Evolutionary conservation across 2,797 vertebrate genomes (phyloP), one percentile per base, ranked within the genome.

Genomic region (Taeniopygia guttata): DNA sequence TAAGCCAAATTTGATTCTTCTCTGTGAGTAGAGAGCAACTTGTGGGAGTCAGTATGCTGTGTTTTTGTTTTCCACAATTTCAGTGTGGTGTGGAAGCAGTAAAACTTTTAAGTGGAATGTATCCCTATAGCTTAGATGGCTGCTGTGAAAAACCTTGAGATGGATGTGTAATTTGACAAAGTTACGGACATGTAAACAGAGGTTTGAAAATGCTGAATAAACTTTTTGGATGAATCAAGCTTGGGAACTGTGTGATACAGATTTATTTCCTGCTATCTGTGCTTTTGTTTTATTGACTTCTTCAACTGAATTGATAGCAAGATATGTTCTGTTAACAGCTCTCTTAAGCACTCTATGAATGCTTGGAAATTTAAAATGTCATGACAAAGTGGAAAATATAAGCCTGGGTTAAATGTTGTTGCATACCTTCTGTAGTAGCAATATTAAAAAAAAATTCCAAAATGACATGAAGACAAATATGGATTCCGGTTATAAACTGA

Each of bases 101-200:
- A 46, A 45, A 43, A 48, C 36, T 84, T 81, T 16, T 16, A 10
- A 69, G 29, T 48, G 30, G 10, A 42, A 11, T 67, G 5, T 58
- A 34, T 48, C 18, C 10, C 46, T 30, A 5, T 76, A 16, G 23
- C 20, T 88, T 86, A 43, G 36, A 8, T 70, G 40, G 11, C 19
- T 55, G 36, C 40, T 70, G 10, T 67, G 36, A 36, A 59, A 62
- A 70, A 23, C 11, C 36, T 59, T 38, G 5, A 27, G 59, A 8
- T 55, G 29, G 10, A 25, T 54, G 16, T 0, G 0, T 67, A 54
- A 15, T 17, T 63, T 70, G 40, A 12, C 7, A 14, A 18, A 20
- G 2, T 72, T 86, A 25, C 1, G 11, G 32, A 64, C 11, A 7
- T 1, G 4, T 69, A 38, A 64, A 58, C 7, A 5, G 34, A 8